Conservation (phyloP, 2,113 vertebrate genomes). For the Willisornis vidua region DNA sequence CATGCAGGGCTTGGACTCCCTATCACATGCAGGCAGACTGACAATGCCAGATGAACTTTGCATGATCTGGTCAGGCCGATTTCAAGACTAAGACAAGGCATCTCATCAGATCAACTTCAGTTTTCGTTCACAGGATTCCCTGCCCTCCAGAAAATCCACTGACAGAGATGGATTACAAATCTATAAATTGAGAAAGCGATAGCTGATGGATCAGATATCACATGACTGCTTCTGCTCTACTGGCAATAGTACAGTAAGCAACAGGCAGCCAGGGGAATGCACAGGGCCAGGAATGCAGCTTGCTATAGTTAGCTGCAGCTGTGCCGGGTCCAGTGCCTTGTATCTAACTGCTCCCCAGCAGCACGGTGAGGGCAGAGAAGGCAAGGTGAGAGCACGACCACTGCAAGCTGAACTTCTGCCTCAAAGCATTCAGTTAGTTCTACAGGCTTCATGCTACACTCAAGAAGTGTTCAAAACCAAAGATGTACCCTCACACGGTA, state of each 20-base stretch:
- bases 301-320: neutral
- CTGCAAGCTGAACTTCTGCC: neutral
- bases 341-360: neutral
- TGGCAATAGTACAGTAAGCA: fast-evolving
- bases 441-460: neutral
- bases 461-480: neutral
- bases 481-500: neutral
- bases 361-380: fast-evolving
- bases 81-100: neutral
- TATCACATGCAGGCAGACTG: neutral
- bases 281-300: fast-evolving
- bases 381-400: fast-evolving
- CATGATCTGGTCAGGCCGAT: neutral
- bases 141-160: neutral
- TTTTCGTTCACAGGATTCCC: neutral
- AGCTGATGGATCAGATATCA: neutral
- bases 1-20: neutral
- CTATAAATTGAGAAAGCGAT: neutral
- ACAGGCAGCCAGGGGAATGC: fast-evolving
- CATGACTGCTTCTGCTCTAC: neutral
- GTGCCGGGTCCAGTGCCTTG: fast-evolving
- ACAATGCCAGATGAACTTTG: neutral
- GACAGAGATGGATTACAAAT: neutral
- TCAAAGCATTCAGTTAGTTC: neutral
- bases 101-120: neutral